phyloP scores from a whole-genome alignment of 2,888 invertebrate genomes.

The Biston stratarius region DNA sequence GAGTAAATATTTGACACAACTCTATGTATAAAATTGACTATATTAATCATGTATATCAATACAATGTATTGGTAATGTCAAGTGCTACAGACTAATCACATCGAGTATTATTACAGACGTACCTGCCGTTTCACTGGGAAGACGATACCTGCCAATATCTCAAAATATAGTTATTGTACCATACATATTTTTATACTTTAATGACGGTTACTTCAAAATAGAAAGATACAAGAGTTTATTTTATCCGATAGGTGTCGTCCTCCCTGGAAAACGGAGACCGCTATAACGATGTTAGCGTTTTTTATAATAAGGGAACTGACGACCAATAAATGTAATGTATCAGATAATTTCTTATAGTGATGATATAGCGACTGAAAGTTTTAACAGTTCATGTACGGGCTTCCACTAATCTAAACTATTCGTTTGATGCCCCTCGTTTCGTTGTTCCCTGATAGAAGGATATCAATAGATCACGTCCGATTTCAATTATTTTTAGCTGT shows the following conservation, averaged over 20 bases:
- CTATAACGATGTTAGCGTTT: conserved; percentile 75
- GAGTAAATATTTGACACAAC: too few relatives aligned
- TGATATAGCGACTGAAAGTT: conserved; percentile 80
- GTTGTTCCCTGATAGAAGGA: conserved; percentile 31
- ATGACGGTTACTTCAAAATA: conserved; percentile 31
- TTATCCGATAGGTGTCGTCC: conserved; percentile 51
- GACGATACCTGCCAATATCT: conserved; percentile 25
- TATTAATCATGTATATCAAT: neutral
- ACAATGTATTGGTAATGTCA: neutral
- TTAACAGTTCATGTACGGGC: conserved; percentile 83
- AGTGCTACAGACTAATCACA: neutral
- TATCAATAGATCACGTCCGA: too few relatives aligned
- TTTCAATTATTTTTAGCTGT: too few relatives aligned
- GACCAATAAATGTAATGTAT: conserved; percentile 85
- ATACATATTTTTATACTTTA: conserved; percentile 42
- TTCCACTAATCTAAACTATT: conserved; percentile 80
- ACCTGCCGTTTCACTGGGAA: conserved; percentile 32
- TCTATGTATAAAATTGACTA: too few relatives aligned
- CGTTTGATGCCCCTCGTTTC: conserved; percentile 62
- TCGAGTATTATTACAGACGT: conserved; percentile 22
- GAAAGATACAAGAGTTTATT: conserved; percentile 30
- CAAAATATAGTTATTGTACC: conserved; percentile 37
- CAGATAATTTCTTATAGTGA: conserved; percentile 79
- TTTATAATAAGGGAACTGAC: conserved; percentile 74
- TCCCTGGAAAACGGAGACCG: conserved; percentile 60